Conservation (phyloP, 35 echinoderm and acorn worm species). For the Diadema setosum region DNA sequence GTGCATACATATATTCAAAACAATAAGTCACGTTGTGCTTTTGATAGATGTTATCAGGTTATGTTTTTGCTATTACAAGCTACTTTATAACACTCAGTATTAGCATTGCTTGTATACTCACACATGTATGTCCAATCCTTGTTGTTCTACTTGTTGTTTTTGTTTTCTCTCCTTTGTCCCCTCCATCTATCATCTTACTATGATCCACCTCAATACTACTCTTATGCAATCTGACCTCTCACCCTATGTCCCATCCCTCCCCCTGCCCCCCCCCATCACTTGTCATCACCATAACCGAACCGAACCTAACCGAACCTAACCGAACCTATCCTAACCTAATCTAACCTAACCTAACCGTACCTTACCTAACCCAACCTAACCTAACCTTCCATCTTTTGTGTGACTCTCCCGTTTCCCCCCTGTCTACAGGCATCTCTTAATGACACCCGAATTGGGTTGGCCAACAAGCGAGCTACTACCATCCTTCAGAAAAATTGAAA, state of each 20-base stretch:
- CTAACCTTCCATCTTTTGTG: not conserved
- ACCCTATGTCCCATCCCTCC: not conserved
- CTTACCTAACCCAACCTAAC: no score
- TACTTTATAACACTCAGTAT: no score
- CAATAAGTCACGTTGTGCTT: no score
- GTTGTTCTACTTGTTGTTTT: not conserved
- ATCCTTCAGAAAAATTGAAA: constrained; percentile 57
- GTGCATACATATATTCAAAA: no score
- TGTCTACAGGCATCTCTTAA: constrained; percentile 30
- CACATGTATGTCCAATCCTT: no score
- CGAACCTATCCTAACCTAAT: no score
- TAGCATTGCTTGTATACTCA: no score
- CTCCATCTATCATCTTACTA: not conserved
- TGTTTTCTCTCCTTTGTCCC: not conserved
- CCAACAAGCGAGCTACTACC: constrained; percentile 77
- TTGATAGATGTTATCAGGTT: no score
- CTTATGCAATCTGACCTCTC: not conserved
- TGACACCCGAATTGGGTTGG: constrained; percentile 61
- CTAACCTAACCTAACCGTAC: no score
- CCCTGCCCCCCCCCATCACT: not conserved
- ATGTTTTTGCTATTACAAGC: no score
- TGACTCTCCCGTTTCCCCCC: not conserved
- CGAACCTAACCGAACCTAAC: no score
- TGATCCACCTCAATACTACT: not conserved
- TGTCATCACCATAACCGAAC: not conserved